Evolutionary conservation across 2,113 vertebrate genomes (phyloP), one percentile per base, ranked within the genome.

Genomic region (Caracal caracal): DNA sequence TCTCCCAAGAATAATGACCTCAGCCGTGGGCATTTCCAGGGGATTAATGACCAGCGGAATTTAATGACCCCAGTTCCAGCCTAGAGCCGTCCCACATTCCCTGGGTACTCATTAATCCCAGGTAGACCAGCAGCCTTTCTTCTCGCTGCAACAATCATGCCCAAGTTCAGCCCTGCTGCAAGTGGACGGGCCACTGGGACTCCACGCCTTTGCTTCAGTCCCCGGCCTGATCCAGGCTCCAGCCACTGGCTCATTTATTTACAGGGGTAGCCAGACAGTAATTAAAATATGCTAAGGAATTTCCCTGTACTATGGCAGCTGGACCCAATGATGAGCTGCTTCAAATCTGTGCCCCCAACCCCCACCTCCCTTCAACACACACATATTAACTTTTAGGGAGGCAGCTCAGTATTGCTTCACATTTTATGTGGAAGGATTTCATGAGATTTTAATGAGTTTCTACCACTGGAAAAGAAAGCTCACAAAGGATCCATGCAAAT

Each of bases 401-500:
- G 92, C 75, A 37, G 89, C 91, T 71, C 20, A 3, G 65, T 53
- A 84, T 95, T 65, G 78, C 81, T 66, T 92, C 83, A 63, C 88
- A 73, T 78, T 91, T 81, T 81, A 28, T 35, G 90, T 63, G 19
- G 93, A 94, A 91, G 76, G 92, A 75, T 97, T 98, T 97, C 93
- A 94, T 97, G 94, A 94, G 96, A 95, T 96, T 97, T 97, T 97
- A 97, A 98, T 96, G 96, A 96, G 94, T 94, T 95, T 95, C 94
- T 56, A 89, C 68, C 88, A 24, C 87, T 26, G 89, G 35, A 66
- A 95, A 88, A 59, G 73, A 33, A 83, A 53, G 84, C 83, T 97
- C 89, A 93, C 92, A 71, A 88, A 96, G 95, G 83, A 90, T 85
- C 93, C 86, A 94, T 89, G 94, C 65, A 94, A 95, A 97, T 90